A percentile compares a stretch with the other conserved stretches of the same genome.
Evolutionary conservation across 1,140 invertebrate genomes (phyloP).

Genomic region (Drosophila lowei): DNA sequence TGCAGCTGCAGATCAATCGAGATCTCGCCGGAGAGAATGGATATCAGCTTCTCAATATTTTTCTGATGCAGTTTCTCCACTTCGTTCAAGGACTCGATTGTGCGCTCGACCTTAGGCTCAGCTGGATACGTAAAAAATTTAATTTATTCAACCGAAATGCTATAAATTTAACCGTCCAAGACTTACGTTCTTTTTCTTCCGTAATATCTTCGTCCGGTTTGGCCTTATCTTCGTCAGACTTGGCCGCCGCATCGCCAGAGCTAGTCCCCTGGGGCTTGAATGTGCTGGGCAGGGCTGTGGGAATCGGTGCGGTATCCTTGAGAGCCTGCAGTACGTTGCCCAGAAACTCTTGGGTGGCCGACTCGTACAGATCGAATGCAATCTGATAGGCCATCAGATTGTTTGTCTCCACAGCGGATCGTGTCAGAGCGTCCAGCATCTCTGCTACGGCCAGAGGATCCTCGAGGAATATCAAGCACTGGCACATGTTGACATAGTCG

Average conservation of each 20-base stretch:
- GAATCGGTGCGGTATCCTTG: conserved; percentile 91
- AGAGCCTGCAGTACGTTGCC: conserved; percentile 93
- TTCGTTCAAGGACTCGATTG: conserved; percentile 87
- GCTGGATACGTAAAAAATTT: conserved; percentile 19
- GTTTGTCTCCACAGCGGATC: conserved; percentile 88
- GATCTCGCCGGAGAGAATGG: conserved; percentile 97
- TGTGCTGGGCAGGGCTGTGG: conserved; percentile 89
- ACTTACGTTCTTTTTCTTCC: conserved; percentile 69
- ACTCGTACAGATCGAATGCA: conserved; percentile 99
- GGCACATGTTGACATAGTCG: conserved; percentile 98
- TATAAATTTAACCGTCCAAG: not conserved
- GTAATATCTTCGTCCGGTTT: conserved; percentile 82
- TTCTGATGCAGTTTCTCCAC: conserved; percentile 93
- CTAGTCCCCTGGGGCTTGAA: conserved; percentile 86
- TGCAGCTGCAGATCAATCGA: conserved; percentile 98
- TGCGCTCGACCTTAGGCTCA: conserved; percentile 82
- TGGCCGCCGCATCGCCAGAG: conserved; percentile 82
- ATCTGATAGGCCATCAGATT: conserved; percentile 99
- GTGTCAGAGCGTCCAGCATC: conserved; percentile 94
- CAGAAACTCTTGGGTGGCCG: conserved; percentile 98
- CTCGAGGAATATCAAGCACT: conserved; percentile 98
- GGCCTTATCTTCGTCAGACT: conserved; percentile 84
- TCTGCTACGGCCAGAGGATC: conserved; percentile 95
- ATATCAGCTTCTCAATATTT: conserved; percentile 93
- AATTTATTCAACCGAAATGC: not conserved